Evolutionary conservation across 2,113 vertebrate species (phyloP).

Genomic region (Dromiciops gliroides): DNA sequence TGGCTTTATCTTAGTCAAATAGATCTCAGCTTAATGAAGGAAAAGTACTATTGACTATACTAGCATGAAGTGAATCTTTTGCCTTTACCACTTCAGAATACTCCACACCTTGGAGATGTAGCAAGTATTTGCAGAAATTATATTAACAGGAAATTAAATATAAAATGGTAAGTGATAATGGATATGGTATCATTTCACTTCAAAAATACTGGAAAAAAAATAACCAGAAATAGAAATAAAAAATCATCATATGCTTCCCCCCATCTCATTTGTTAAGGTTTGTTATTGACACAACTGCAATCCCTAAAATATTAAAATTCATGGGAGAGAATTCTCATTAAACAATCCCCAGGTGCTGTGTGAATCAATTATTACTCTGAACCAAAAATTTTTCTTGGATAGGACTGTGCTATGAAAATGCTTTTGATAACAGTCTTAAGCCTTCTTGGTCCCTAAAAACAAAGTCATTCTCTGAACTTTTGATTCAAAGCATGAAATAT

Average conservation of each 20-base stretch:
- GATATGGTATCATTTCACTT: neutral
- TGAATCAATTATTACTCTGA: neutral
- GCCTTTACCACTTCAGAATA: neutral
- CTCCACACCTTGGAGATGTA: constrained; percentile 1
- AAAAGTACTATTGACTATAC: neutral
- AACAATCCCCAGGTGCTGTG: constrained; percentile 3
- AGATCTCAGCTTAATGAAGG: constrained; percentile 19
- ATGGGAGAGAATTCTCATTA: neutral
- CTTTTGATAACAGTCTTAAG: constrained; percentile 4
- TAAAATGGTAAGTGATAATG: neutral
- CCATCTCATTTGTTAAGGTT: neutral
- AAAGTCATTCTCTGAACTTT: neutral
- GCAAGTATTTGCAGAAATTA: constrained; percentile 12
- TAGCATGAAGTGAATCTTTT: neutral
- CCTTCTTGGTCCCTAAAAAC: constrained; percentile 17
- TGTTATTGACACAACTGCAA: neutral
- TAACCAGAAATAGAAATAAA: neutral
- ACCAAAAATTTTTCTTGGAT: constrained; percentile 17
- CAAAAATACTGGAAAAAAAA: neutral
- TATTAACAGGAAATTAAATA: constrained; percentile 8
- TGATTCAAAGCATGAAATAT: neutral
- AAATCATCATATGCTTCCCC: neutral
- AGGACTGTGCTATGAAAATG: constrained; percentile 23
- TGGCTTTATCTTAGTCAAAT: constrained; percentile 32
- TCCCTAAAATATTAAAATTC: neutral